Conservation (phyloP, 2,888 invertebrate genomes). For the Lasioglossum villosulum region DNA sequence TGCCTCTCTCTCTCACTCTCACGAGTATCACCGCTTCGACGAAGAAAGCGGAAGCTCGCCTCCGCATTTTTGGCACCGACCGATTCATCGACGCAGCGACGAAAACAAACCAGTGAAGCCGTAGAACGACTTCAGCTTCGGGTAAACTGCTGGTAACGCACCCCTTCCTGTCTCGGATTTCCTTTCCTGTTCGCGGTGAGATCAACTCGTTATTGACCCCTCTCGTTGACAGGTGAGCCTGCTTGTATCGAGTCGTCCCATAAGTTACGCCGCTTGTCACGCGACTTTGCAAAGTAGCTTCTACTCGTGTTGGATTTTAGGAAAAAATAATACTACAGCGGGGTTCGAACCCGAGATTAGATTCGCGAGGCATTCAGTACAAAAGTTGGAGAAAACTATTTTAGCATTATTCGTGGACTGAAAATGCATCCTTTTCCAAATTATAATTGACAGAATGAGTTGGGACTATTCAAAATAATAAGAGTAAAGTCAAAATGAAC, state of each 20-base stretch:
- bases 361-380: too few relatives aligned
- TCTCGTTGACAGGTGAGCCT: slow-evolving; percentile 6
- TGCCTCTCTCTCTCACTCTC: not conserved
- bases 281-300: not conserved
- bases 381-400: too few relatives aligned
- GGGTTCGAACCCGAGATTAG: too few relatives aligned
- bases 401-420: too few relatives aligned
- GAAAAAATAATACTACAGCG: too few relatives aligned
- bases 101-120: slow-evolving; percentile 63
- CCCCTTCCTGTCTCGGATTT: slow-evolving; percentile 47
- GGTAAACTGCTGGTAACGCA: slow-evolving; percentile 55
- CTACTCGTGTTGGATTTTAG: not conserved
- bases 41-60: slow-evolving; percentile 18
- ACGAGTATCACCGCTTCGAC: not conserved
- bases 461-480: too few relatives aligned
- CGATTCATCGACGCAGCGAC: slow-evolving; percentile 42
- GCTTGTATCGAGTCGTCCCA: not conserved
- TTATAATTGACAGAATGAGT: too few relatives aligned
- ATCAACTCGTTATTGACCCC: slow-evolving; percentile 39
- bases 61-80: slow-evolving; percentile 18
- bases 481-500: too few relatives aligned
- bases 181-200: slow-evolving; percentile 9
- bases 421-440: too few relatives aligned
- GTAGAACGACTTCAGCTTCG: slow-evolving; percentile 33
- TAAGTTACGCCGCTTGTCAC: not conserved